Base-by-base conservation (phyloP, 1,140 invertebrate species). In the Phthorimaea operculella region DNA sequence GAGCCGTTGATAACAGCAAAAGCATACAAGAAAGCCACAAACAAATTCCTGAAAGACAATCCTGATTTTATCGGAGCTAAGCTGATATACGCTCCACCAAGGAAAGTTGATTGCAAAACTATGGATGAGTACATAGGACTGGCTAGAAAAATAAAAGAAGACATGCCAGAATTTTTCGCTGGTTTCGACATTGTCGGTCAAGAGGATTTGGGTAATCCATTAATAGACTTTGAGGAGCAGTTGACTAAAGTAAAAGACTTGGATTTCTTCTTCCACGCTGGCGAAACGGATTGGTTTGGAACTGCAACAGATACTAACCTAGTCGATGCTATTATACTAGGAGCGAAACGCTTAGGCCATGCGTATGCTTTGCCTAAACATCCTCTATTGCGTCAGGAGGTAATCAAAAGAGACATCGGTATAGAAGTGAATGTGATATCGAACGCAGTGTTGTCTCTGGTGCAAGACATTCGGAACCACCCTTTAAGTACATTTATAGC, bases 351-450 rank as follows among this genome's bases (percentile, higher is more conserved):
- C 8, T 90, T 93, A 61, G 92, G 92, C 0, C 87, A 92, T 45
- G 86, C 76, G 4, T 87, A 74, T 58, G 93, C 92, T 1, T 63
- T 96, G 4, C 64, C 87, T 0, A 95, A 94, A 67, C 94, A 96
- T 82, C 94, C 94, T 0, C 58, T 87, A 6, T 71, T 94, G 0
- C 66, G 91, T 66, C 70, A 91, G 16, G 75, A 90, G 47, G 87
- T 90, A 0, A 89, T 87, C 57, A 79, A 90, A 44, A 83, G 86
- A 51, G 77, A 89, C 14, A 93, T 96, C 55, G 90, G 92, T 7
- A 74, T 96, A 8, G 95, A 97, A 85, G 83, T 96, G 0, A 94
- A 92, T 74, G 94, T 94, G 0, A 90, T 96, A 45, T 93, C 92
- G 0, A 93, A 92, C 71, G 88, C 94, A 87, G 91, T 96, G 1